Evolutionary conservation across 2,888 invertebrate species (phyloP), one percentile per base, ranked within the genome.

Genomic region (Alloscopus bannaensis): DNA sequence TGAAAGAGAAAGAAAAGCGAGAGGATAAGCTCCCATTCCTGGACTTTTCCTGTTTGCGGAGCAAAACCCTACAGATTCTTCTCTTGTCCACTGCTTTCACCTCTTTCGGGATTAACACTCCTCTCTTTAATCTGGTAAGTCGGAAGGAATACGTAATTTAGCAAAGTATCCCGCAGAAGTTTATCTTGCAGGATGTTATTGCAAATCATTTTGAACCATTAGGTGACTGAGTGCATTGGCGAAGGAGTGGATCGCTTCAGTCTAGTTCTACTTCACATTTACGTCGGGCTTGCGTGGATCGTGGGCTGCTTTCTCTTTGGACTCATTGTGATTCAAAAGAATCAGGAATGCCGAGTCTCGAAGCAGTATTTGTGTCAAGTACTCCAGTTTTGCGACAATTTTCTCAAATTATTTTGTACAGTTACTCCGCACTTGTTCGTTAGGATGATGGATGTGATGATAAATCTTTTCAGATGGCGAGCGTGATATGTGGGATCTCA

Each of bases 11-110:
- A 29, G 78, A 71, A 0, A 78, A 71, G 36, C 88, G 90, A 42
- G 94, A 94, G 86, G 95, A 95, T 86, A 91, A 93, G 82, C 94
- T 94, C 47, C 94, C 95, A 0, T 96, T 95, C 89, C 94, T 95
- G 87, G 96, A 96, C 88, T 94, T 95, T 87, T 93, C 93, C 80
- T 95, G 95, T 6, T 90, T 96, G 80, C 92, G 92, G 87, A 95
- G 95, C 87, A 94, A 94, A 88, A 95, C 95, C 40, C 93, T 96
- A 47, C 92, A 94, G 86, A 95, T 95, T 86, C 89, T 96, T 76
- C 90, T 96, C 77, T 91, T 94, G 87, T 94, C 95, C 3, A 94
- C 94, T 1, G 93, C 94, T 3, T 93, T 95, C 80, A 91, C 91
- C 66, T 94, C 94, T 6, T 93, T 95, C 87, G 96, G 96, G 26